Evolutionary conservation across 2,888 invertebrate species (phyloP).

Genomic region (Eristalis pertinax): DNA sequence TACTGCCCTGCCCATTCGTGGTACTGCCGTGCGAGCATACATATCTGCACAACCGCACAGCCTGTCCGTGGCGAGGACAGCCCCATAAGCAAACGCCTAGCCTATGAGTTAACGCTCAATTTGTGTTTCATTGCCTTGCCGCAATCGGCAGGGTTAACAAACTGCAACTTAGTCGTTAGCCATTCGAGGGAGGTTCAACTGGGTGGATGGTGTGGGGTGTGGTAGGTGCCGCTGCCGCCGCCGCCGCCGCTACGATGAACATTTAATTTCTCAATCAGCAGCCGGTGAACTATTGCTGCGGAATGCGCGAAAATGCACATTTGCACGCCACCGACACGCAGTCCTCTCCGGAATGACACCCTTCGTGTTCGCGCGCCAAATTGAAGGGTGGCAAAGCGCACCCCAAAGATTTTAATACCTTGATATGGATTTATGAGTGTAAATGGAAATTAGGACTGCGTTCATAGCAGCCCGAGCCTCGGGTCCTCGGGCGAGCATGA

Average conservation of each 20-base stretch:
- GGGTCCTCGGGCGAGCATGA: conserved; percentile 29
- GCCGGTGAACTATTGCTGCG: conserved; percentile 46
- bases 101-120: conserved; percentile 70
- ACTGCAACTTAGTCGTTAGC: conserved; percentile 65
- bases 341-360: conserved; percentile 42
- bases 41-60: too few species aligned
- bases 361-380: conserved; percentile 50
- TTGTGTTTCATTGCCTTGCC: conserved; percentile 69
- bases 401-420: conserved; percentile 56
- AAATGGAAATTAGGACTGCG: conserved; percentile 64
- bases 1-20: conserved; percentile 42
- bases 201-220: background rate
- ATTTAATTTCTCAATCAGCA: conserved; percentile 71
- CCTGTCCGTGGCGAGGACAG: background rate
- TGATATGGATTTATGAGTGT: conserved; percentile 70
- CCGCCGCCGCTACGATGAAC: conserved; percentile 22
- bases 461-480: conserved; percentile 20
- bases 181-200: background rate
- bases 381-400: conserved; percentile 65
- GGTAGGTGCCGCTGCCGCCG: background rate
- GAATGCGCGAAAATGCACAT: conserved; percentile 66
- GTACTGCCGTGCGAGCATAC: conserved; percentile 23
- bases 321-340: conserved; percentile 43
- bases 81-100: conserved; percentile 5
- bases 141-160: conserved; percentile 70